These are phyloP conservation scores for Marmota monax DNA, from an alignment of 2,113 vertebrate species.

Conservation along the genomic window DNA sequence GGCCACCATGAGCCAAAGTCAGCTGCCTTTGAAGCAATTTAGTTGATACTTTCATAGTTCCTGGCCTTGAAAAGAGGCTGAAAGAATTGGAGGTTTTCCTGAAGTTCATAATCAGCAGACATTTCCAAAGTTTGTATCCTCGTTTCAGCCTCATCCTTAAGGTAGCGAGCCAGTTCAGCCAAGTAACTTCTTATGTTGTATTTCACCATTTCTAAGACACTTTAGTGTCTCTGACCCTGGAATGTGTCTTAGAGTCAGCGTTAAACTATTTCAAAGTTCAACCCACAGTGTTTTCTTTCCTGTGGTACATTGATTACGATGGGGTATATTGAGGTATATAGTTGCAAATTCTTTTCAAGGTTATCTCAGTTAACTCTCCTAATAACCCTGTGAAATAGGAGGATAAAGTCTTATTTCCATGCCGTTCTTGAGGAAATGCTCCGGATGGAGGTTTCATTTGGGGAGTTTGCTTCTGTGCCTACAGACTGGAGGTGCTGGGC, in stretches of 20 bases:
- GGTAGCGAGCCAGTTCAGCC: background rate
- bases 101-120: background rate
- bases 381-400: background rate
- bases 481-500: background rate
- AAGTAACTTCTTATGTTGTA: background rate
- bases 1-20: background rate
- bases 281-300: background rate
- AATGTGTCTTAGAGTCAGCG: background rate
- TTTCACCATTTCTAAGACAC: background rate
- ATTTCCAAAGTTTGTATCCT: conserved; percentile 37
- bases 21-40: background rate
- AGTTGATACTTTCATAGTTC: background rate
- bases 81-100: background rate
- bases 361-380: background rate
- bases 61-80: background rate
- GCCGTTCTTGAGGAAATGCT: background rate
- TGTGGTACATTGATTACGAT: background rate
- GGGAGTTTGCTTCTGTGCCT: background rate
- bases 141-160: background rate
- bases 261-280: background rate
- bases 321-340: background rate
- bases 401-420: background rate
- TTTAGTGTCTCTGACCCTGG: background rate
- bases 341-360: background rate
- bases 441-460: background rate